Base-by-base conservation (phyloP, 2,888 invertebrate species). In the Cheilosia pagana region DNA sequence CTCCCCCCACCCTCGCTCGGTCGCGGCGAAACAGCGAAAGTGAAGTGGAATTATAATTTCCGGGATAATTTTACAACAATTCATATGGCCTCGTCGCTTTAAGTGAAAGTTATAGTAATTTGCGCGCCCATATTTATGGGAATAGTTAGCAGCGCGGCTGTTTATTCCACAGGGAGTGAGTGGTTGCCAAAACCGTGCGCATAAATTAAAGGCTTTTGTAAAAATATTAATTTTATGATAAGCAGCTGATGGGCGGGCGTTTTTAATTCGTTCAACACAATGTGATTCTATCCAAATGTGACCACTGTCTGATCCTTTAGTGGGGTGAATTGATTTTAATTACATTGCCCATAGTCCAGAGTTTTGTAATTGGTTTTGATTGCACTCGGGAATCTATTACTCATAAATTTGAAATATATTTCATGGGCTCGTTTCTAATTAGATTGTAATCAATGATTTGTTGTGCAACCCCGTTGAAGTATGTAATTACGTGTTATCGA, bases 41-140 rank as follows among this genome's bases (percentile, higher is more conserved):
- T 78, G 71, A 67, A 78, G 63, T 76, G 39, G 63, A 81, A 81
- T 78, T 82, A 67, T 78, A 65, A 78, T 82, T 82, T 72, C 35
- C 65, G 67, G 52, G 77, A 71, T 77, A 68, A 81, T 81, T 81
- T 76, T 39, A 55, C 70, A 71, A 65, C 57, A 77, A 81, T 77
- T 77, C 71, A 71, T 72, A 71, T 72, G 60, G 45, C 3, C 41
- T 35, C 39, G 25, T 43, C 21, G 10, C 43, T 4, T 52, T 31
- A 60, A 72, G 78, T 55, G 82, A 78, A 82, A 82, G 78, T 82
- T 72, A 60, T 68, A 67, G 65, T 71, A 53, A 53, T 71, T 77
- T 60, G 59, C 76, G 63, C 21, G 43, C 57, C n/a, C 28, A 57
- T 43, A 59, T 75, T 65, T 48, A 65, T 57, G 45, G 39, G 35